Conservation (phyloP, 2,113 vertebrate species). For the Ictalurus punctatus region DNA sequence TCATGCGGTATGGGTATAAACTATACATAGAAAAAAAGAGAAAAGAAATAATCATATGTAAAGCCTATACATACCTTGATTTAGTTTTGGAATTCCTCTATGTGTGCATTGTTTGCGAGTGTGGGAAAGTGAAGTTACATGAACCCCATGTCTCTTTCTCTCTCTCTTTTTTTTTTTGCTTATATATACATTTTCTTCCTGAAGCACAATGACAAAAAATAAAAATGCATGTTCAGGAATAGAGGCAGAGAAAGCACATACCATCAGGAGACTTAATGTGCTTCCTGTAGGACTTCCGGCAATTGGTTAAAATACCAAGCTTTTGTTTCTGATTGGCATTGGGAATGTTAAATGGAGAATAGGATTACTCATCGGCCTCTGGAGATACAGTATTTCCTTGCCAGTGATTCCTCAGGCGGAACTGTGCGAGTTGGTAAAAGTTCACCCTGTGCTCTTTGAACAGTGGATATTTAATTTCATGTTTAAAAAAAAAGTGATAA, state of each 20-base stretch:
- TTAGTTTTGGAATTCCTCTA: neutral
- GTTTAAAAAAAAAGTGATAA: neutral
- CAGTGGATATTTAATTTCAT: conserved; percentile 2
- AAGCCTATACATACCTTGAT: neutral
- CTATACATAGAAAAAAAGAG: neutral
- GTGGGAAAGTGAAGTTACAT: conserved; percentile 34
- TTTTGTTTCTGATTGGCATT: conserved; percentile 43
- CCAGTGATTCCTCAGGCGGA: conserved; percentile 10
- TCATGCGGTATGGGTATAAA: conserved; percentile 83
- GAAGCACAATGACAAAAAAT: conserved; percentile 44
- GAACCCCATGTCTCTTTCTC: neutral
- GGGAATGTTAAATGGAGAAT: conserved; percentile 25
- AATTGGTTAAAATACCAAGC: conserved; percentile 56
- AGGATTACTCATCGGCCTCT: conserved; percentile 42
- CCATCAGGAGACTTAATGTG: conserved; percentile 40
- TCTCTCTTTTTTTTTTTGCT: neutral
- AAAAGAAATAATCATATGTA: neutral
- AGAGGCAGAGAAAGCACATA: conserved; percentile 47
- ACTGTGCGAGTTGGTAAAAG: conserved; percentile 21
- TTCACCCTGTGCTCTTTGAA: neutral
- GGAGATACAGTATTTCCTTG: conserved; percentile 3
- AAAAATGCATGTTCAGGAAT: conserved; percentile 42
- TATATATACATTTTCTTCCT: conserved; percentile 48
- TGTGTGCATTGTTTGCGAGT: conserved; percentile 3
- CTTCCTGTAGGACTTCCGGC: conserved; percentile 68